phyloP scores from a whole-genome alignment of 2,888 invertebrate species.

The Spatulosminthurus flaviceps region DNA sequence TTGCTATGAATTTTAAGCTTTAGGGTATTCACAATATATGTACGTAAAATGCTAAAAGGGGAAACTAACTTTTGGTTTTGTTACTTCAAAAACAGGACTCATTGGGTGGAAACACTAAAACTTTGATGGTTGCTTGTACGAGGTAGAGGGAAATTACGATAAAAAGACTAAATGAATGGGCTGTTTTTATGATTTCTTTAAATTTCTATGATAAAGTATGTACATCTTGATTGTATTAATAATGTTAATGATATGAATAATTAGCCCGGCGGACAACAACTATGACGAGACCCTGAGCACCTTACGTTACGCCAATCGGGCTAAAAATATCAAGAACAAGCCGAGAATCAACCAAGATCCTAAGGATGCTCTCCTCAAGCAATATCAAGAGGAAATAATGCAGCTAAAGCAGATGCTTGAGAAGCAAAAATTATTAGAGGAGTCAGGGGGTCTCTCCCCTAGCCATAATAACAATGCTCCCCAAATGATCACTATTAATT shows the following conservation, averaged over 20 bases:
- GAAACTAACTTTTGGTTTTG: too few species aligned
- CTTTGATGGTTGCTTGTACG: slow-evolving; percentile 86
- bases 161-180: background rate
- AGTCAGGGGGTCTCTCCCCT: background rate
- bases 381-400: slow-evolving; percentile 86
- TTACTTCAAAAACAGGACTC: too few species aligned
- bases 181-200: background rate
- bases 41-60: too few species aligned
- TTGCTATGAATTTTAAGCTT: too few species aligned
- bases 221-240: too few species aligned
- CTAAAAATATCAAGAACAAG: slow-evolving; percentile 86
- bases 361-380: slow-evolving; percentile 83
- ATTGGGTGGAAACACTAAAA: slow-evolving; percentile 86
- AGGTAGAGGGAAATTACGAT: too few species aligned
- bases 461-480: background rate
- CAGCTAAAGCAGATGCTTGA: slow-evolving; percentile 72
- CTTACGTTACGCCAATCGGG: slow-evolving; percentile 82
- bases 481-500: slow-evolving; percentile 41
- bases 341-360: slow-evolving; percentile 84
- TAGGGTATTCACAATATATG: too few species aligned
- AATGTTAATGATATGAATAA: too few species aligned
- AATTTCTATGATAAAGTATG: background rate
- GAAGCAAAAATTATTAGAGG: slow-evolving; percentile 50
- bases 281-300: slow-evolving; percentile 86
- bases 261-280: slow-evolving; percentile 79